A percentile compares a stretch with the other conserved stretches of the same genome.
Evolutionary conservation across 2,797 vertebrate genomes (phyloP).

Genomic region (Chrosomus eos): DNA sequence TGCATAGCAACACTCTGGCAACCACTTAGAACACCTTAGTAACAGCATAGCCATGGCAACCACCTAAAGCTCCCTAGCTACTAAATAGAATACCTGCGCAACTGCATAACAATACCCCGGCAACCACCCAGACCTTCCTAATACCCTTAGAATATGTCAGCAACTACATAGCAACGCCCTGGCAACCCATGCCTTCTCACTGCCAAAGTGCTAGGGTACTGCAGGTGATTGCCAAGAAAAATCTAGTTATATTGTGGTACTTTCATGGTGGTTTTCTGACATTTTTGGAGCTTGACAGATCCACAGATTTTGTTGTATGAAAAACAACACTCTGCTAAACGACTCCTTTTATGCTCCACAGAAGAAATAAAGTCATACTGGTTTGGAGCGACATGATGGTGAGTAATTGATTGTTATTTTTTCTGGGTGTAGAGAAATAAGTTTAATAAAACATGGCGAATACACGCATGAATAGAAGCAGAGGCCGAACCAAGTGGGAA

Average conservation of each 20-base stretch:
- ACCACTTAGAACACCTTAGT: background rate
- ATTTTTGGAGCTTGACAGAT: background rate
- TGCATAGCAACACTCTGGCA: background rate
- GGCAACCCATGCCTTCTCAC: background rate
- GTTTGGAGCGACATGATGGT: background rate
- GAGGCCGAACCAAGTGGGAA: background rate
- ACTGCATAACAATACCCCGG: background rate
- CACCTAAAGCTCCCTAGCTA: no score
- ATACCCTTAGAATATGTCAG: background rate
- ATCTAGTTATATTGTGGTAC: background rate
- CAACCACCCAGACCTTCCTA: background rate
- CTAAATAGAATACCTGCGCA: background rate
- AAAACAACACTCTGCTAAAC: background rate
- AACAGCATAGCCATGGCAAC: background rate
- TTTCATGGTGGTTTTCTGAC: background rate
- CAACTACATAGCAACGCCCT: background rate
- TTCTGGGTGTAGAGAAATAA: background rate
- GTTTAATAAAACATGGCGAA: background rate
- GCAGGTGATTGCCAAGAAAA: background rate
- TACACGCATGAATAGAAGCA: background rate
- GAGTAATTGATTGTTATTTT: background rate
- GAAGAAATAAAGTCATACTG: background rate
- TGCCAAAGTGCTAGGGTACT: background rate
- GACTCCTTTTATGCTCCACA: background rate
- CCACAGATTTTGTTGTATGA: background rate